Base-by-base conservation (phyloP, 2,888 invertebrate species). In the Macrophya alboannulata region DNA sequence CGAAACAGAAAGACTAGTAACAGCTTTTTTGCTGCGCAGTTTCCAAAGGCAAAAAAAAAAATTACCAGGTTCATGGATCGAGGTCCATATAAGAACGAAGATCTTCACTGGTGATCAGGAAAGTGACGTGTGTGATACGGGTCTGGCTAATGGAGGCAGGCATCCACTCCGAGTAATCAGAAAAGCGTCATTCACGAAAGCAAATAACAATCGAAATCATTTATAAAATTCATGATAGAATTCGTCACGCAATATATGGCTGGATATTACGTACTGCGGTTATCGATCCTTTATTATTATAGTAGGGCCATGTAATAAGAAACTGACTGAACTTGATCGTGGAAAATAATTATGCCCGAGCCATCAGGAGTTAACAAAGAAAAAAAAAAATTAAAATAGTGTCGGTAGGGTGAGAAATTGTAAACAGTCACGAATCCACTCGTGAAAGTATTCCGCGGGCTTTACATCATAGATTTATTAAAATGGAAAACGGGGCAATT, bases 61-160 rank as follows among this genome's bases (percentile, higher is more conserved):
- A 68, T 25, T 1, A 68, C 25, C 37, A 12, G 37, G 68, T 37
- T 37, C 68, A 17, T 68, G 68, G 68, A 68, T 68, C 68, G 37
- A 37, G 68, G 31, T 68, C 37, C 68, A 68, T 37, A 37, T 37
- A 37, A 37, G 68, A 31, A 31, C 68, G 37, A 17, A 68, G 68
- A 25, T 68, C 68, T 68, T 68, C 68, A 68, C 68, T 8, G 37
- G 37, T 37, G 68, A 68, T 68, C 68, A 25, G 17, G 37, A 37
- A 68, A 68, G 68, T 68, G 68, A 68, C 68, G 68, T 68, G 62
- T 62, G 68, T 68, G 68, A 68, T 37, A 68, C 17, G 68, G 68
- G 68, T 68, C 68, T 68, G 68, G 25, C 68, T 37, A 37, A 68
- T 68, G 68, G 68, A 37, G 68, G 72, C 40, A 45, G 72, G 4